Percentiles rank a stretch among this genome's conserved stretches.
These are phyloP conservation scores for Aeoliscus strigatus DNA, from an alignment of 2,797 vertebrate genomes.

Conservation along the genomic window DNA sequence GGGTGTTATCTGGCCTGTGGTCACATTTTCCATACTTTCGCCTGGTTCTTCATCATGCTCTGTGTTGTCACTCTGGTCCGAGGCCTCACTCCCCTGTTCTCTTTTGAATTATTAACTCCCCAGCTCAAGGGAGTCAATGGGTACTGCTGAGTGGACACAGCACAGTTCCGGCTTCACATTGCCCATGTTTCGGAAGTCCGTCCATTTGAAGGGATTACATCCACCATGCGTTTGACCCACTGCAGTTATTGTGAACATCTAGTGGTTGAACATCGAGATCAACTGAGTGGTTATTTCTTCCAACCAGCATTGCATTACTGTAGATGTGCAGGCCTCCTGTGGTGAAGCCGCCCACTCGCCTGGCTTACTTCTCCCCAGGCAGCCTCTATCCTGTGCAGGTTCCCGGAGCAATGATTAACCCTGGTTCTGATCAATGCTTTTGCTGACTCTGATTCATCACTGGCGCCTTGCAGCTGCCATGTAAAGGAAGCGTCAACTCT, in stretches of 20 bases:
- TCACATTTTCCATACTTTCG: constrained; percentile 24
- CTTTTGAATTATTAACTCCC: constrained; percentile 79
- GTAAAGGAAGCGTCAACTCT: constrained; percentile 80
- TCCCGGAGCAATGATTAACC: constrained; percentile 81
- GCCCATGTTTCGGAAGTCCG: constrained; percentile 65
- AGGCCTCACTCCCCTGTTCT: constrained; percentile 55
- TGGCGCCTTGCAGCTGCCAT: constrained; percentile 76
- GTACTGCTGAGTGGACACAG: constrained; percentile 75
- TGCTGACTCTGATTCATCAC: constrained; percentile 82
- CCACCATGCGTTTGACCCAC: constrained; percentile 8
- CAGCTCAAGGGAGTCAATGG: constrained; percentile 69
- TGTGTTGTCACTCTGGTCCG: constrained; percentile 56
- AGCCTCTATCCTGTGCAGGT: constrained; percentile 57
- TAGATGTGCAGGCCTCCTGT: constrained; percentile 49
- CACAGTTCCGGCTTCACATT: constrained; percentile 66
- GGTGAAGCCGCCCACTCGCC: constrained; percentile 62
- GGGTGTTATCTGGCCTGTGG: too few species aligned
- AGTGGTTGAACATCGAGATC: constrained; percentile 19
- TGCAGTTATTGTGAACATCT: constrained; percentile 6
- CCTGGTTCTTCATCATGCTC: constrained; percentile 20
- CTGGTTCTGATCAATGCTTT: constrained; percentile 77
- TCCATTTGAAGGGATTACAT: constrained; percentile 65
- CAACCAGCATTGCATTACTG: constrained; percentile 49
- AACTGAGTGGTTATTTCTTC: constrained; percentile 26
- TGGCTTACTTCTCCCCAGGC: constrained; percentile 65